These are phyloP conservation scores for Hermodice carunculata DNA, from an alignment of 2,888 invertebrate genomes.

Conservation along the genomic window DNA sequence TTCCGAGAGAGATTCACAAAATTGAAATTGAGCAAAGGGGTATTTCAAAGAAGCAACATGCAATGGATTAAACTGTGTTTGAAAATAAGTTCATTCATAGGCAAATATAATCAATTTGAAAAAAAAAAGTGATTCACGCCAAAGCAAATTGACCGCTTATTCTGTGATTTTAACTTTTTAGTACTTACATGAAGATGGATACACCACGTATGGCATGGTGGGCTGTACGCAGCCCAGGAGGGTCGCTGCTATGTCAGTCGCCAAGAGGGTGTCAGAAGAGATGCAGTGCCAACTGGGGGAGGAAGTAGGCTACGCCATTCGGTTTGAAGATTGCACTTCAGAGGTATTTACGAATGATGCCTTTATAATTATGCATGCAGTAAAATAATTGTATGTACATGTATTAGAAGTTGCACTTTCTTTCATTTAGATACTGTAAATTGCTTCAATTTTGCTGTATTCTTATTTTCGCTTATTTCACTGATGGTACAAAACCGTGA, in stretches of 20 bases:
- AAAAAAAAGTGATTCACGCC: neutral
- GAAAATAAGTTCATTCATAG: neutral
- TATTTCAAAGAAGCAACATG: too few species aligned
- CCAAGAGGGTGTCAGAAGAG: conserved; percentile 98
- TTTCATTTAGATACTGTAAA: too few species aligned
- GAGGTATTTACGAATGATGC: conserved; percentile 73
- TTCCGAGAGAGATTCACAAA: too few species aligned
- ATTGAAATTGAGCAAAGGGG: too few species aligned
- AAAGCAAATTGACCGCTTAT: too few species aligned
- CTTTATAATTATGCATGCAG: neutral
- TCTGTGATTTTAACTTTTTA: too few species aligned
- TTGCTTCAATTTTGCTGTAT: too few species aligned
- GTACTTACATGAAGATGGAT: conserved; percentile 96
- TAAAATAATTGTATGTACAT: too few species aligned
- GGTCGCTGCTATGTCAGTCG: conserved; percentile 99
- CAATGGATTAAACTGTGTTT: neutral
- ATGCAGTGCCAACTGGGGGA: conserved; percentile 91
- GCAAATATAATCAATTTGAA: neutral
- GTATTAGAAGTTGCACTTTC: too few species aligned
- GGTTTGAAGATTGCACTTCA: conserved; percentile 99
- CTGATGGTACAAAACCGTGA: too few species aligned
- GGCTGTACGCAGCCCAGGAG: conserved; percentile 97
- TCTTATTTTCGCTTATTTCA: too few species aligned
- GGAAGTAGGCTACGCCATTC: conserved; percentile 98
- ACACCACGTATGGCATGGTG: conserved; percentile 91